These are phyloP conservation scores for Xylophagus ater DNA, from an alignment of 2,888 invertebrate species.

Conservation along the genomic window DNA sequence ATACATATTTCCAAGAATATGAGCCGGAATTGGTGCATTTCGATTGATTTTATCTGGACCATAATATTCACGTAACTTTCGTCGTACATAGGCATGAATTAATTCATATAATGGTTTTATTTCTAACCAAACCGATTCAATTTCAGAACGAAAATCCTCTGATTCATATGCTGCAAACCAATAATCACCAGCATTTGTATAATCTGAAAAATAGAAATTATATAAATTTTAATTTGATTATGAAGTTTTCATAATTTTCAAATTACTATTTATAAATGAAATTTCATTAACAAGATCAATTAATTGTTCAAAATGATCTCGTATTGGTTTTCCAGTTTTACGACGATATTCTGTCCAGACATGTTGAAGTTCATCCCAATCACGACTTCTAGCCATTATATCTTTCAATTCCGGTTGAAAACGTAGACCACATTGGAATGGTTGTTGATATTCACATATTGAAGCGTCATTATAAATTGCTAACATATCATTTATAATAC, in stretches of 20 bases:
- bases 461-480: slow-evolving; percentile 76
- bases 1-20: slow-evolving; percentile 84
- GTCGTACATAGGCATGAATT: slow-evolving; percentile 79
- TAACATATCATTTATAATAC: slow-evolving; percentile 78
- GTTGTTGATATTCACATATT: slow-evolving; percentile 74
- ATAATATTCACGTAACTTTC: slow-evolving; percentile 70
- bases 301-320: slow-evolving; percentile 69
- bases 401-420: slow-evolving; percentile 65
- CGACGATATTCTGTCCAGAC: slow-evolving; percentile 87
- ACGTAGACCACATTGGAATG: slow-evolving; percentile 68
- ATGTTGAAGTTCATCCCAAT: slow-evolving; percentile 81
- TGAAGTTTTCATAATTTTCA: not conserved
- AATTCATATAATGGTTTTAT: slow-evolving; percentile 77
- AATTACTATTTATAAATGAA: slow-evolving; percentile 68
- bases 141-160: slow-evolving; percentile 59
- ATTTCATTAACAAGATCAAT: slow-evolving; percentile 71
- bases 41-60: slow-evolving; percentile 71
- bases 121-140: slow-evolving; percentile 74
- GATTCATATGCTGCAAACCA: slow-evolving; percentile 85
- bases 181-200: slow-evolving; percentile 74
- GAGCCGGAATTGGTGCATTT: slow-evolving; percentile 73
- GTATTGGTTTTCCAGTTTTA: slow-evolving; percentile 66
- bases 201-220: slow-evolving; percentile 47
- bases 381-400: slow-evolving; percentile 68
- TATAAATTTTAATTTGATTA: not conserved